A percentile compares a stretch with the other conserved stretches of the same genome.
Conservation (phyloP, 2,113 vertebrate genomes). For the Sturnus vulgaris region DNA sequence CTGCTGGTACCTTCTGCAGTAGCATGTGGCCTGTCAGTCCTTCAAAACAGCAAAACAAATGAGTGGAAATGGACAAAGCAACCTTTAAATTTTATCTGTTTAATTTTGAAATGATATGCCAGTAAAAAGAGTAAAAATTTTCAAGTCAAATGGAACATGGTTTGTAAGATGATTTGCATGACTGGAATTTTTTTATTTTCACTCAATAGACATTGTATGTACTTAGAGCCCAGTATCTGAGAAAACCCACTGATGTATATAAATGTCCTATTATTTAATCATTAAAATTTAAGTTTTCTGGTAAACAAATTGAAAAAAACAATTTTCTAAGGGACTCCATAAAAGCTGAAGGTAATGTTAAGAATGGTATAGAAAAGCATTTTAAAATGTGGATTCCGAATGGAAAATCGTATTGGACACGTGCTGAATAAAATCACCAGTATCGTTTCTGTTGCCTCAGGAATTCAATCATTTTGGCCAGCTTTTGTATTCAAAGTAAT, state of each 20-base stretch:
- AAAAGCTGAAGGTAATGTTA: conserved; percentile 67
- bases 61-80: conserved; percentile 32
- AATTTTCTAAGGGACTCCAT: conserved; percentile 66
- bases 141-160: conserved; percentile 58
- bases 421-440: conserved; percentile 79
- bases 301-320: conserved; percentile 49
- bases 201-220: conserved; percentile 65
- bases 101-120: conserved; percentile 27
- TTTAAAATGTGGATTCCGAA: conserved; percentile 63
- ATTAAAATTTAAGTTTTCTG: conserved; percentile 66
- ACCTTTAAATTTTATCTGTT: conserved; percentile 21
- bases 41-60: neutral
- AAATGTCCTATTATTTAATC: conserved; percentile 68
- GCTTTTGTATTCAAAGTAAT: neutral
- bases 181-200: conserved; percentile 61
- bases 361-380: conserved; percentile 51
- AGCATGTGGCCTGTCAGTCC: conserved; percentile 44
- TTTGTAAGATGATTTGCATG: conserved; percentile 70
- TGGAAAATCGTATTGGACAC: conserved; percentile 70
- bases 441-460: conserved; percentile 61
- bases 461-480: conserved; percentile 48
- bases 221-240: conserved; percentile 51
- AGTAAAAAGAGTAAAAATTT: conserved; percentile 52
- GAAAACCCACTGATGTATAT: conserved; percentile 60
- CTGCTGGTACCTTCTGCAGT: neutral